A percentile compares a stretch with the other conserved stretches of the same genome.
Evolutionary conservation across 2,113 vertebrate genomes (phyloP).

Genomic region (Mormyrus iriodes): DNA sequence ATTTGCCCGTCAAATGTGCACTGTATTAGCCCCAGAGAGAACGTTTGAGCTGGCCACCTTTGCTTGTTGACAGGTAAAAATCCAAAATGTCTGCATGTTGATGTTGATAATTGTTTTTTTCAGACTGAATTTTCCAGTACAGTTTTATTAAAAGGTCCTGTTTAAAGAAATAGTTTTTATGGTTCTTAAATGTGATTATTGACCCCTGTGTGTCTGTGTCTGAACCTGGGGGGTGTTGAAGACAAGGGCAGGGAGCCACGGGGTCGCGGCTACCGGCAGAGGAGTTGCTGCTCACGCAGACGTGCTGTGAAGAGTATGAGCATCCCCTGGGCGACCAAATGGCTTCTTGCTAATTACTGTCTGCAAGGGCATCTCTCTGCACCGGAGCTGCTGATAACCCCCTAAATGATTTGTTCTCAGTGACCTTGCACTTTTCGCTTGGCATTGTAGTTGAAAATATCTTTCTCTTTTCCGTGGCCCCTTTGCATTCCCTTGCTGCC

Average conservation of each 20-base stretch:
- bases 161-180: not conserved
- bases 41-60: not conserved
- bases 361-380: not conserved
- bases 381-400: not conserved
- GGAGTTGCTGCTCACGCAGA: not conserved
- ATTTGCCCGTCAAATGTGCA: not conserved
- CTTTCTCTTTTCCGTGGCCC: not conserved
- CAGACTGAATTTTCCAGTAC: not conserved
- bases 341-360: constrained; percentile 4
- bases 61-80: not conserved
- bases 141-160: not conserved
- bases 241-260: not conserved
- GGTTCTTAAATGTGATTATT: not conserved
- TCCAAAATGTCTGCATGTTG: not conserved
- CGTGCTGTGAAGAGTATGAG: not conserved
- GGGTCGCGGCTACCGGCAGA: not conserved
- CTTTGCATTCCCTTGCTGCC: not conserved
- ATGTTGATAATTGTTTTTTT: not conserved
- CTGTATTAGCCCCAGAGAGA: not conserved
- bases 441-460: not conserved
- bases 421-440: not conserved
- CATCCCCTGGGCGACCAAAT: not conserved
- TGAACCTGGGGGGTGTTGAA: not conserved
- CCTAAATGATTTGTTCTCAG: not conserved
- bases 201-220: not conserved